Evolutionary conservation across 1,140 invertebrate genomes (phyloP).

Genomic region (Paralvinella palmiformis): DNA sequence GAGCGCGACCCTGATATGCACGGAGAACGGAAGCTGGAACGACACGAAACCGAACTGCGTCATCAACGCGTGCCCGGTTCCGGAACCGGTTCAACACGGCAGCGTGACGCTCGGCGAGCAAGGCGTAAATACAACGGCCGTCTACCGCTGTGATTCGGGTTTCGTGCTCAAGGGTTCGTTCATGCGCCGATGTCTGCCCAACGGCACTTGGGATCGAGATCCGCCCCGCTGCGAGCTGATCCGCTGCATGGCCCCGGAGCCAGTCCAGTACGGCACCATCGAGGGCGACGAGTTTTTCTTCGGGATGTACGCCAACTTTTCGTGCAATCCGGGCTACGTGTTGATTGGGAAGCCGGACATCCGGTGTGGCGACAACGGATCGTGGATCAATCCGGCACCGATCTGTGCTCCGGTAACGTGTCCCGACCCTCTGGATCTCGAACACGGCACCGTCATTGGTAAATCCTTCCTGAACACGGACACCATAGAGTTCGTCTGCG

Average conservation of each 20-base stretch:
- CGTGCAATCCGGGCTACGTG: slow-evolving; percentile 48
- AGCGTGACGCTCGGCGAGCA: slow-evolving; percentile 1
- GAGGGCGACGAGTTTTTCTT: neutral
- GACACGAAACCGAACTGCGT: neutral
- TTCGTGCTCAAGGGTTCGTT: neutral
- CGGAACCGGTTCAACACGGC: neutral
- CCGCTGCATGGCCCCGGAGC: slow-evolving; percentile 21
- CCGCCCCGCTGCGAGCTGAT: slow-evolving; percentile 26
- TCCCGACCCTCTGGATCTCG: slow-evolving; percentile 20
- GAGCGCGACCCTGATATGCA: neutral
- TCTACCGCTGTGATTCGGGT: neutral
- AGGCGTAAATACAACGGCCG: no score
- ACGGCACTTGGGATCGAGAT: slow-evolving; percentile 25
- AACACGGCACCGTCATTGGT: slow-evolving; percentile 21
- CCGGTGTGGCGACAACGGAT: slow-evolving; percentile 14
- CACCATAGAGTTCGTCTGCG: slow-evolving; percentile 51
- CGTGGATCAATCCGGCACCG: slow-evolving; percentile 23
- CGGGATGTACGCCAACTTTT: slow-evolving; percentile 47
- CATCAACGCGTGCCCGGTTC: neutral
- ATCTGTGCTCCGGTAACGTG: slow-evolving; percentile 28
- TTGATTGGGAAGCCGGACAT: slow-evolving; percentile 31
- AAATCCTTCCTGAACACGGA: neutral
- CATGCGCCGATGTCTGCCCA: slow-evolving; percentile 6
- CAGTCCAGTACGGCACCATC: slow-evolving; percentile 20
- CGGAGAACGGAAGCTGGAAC: neutral